Base-by-base conservation (phyloP, 2,113 vertebrate genomes). In the Charadrius vociferus region DNA sequence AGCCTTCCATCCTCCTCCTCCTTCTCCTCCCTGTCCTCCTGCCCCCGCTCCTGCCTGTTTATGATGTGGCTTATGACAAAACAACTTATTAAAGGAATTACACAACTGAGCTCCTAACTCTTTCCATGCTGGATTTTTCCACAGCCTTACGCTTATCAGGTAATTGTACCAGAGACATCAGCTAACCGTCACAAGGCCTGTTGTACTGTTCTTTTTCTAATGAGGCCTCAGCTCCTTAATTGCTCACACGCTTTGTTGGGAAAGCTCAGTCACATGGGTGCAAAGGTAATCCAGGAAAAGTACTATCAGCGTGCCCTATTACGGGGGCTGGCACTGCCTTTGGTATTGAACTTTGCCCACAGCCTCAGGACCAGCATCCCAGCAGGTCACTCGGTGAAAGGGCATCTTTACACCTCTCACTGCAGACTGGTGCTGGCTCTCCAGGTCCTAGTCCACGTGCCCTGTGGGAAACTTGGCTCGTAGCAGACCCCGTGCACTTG, bases 51-150 rank as follows among this genome's bases (percentile, higher is more conserved):
- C 77, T 94, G 83, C 88, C 88, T 91, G 58, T 95, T 97, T 96
- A 88, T 96, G 90, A 94, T 88, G 88, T 9, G 75, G 79, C 68
- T 94, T 91, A 90, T 97, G 96, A 96, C 95, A 97, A 97, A 96
- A 95, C 86, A 95, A 70, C 62, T 90, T 92, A 59, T 81, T 94
- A 96, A 94, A 91, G 61, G 65, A 91, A 95, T 97, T 98, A 94
- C 0, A 0, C 94, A 98, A 94, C 39, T 8, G 66, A 66, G 78
- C 17, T 66, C 52, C 65, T 89, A 96, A 97, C 94, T 30, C 88
- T 89, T 97, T 97, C 83, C 90, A 32, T 0, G 0, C 92, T 65
- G 61, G 74, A 90, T 72, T 88, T 97, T 97, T 97, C 97, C 96
- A 94, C 78, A 85, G 52, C 47, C 41, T 93, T 32, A 10, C 0